phyloP scores from a whole-genome alignment of 2,113 vertebrate genomes.

The Bothrops jararaca region DNA sequence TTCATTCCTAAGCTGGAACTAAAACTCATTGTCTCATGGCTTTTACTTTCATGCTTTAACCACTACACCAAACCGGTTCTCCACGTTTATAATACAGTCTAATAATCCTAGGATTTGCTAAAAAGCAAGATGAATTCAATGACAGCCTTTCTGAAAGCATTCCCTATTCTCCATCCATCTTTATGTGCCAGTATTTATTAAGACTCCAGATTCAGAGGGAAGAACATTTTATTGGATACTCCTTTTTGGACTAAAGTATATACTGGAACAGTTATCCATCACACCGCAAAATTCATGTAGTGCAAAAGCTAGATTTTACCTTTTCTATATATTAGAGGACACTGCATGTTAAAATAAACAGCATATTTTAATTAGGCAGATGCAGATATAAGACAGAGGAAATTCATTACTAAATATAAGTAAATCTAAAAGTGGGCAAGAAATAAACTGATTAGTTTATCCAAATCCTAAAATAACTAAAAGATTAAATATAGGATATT shows the following conservation, averaged over 20 bases:
- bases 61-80: background rate
- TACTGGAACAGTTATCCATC: background rate
- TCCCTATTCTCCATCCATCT: background rate
- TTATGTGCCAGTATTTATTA: background rate
- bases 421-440: background rate
- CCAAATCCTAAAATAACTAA: background rate
- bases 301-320: background rate
- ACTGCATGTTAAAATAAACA: background rate
- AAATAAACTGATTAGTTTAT: background rate
- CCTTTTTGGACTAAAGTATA: background rate
- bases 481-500: background rate
- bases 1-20: background rate
- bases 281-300: background rate
- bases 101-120: background rate
- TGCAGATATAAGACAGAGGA: background rate
- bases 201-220: background rate
- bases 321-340: background rate
- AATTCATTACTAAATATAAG: background rate
- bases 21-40: background rate
- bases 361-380: background rate
- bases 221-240: background rate
- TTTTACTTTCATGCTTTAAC: background rate
- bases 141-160: background rate
- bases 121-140: background rate
- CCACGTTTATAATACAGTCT: background rate